Evolutionary conservation across 2,113 vertebrate species (phyloP).

Genomic region (Corydoras maculifer): DNA sequence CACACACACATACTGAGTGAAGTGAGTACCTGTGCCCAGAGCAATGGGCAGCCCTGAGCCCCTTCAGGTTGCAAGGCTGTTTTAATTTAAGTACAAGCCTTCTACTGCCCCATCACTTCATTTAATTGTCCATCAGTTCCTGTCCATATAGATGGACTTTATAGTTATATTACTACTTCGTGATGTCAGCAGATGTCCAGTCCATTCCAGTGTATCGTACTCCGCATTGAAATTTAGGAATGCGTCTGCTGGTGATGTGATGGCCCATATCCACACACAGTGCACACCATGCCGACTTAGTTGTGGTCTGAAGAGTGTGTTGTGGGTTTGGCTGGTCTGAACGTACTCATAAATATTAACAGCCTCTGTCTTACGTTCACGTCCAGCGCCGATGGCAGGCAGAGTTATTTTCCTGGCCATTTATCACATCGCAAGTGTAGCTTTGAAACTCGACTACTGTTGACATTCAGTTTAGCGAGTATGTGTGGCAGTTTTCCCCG

Average conservation of each 20-base stretch:
- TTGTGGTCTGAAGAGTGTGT: slow-evolving; percentile 11
- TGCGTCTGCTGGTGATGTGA: slow-evolving; percentile 65
- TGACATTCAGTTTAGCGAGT: background rate
- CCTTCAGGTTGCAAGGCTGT: too few species aligned
- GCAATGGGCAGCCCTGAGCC: too few species aligned
- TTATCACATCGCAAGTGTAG: background rate
- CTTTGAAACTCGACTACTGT: slow-evolving; percentile 4
- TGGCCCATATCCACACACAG: slow-evolving; percentile 50
- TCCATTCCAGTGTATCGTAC: slow-evolving; percentile 46
- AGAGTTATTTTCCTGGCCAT: background rate
- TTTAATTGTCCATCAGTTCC: too few species aligned
- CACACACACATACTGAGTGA: too few species aligned
- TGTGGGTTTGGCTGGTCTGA: slow-evolving; percentile 11
- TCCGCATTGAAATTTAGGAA: slow-evolving; percentile 59
- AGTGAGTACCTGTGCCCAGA: too few species aligned
- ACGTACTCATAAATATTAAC: slow-evolving; percentile 47
- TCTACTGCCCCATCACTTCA: too few species aligned
- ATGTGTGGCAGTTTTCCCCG: background rate
- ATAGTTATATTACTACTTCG: background rate
- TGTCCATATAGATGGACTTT: too few species aligned
- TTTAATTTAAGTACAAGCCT: too few species aligned
- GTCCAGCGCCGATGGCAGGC: slow-evolving; percentile 12
- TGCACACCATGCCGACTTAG: slow-evolving; percentile 54
- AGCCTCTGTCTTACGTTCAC: slow-evolving; percentile 25
- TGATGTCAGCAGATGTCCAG: slow-evolving; percentile 43